Evolutionary conservation across 2,888 invertebrate genomes (phyloP).

Genomic region (Quadroppia sp.): DNA sequence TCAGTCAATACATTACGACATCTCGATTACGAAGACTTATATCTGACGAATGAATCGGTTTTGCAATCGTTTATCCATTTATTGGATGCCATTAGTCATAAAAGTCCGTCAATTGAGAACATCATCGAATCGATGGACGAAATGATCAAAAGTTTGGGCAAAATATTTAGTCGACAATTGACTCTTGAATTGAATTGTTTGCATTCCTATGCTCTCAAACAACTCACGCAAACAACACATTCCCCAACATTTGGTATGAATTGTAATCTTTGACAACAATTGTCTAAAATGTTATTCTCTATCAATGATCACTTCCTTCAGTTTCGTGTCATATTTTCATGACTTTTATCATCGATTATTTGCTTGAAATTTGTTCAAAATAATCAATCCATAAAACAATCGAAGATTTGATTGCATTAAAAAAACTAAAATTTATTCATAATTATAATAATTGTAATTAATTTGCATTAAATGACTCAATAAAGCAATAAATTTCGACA

Average conservation of each 20-base stretch:
- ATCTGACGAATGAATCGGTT: background rate
- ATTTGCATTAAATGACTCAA: too few species aligned
- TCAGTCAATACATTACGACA: background rate
- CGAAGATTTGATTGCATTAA: background rate
- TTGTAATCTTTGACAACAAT: background rate
- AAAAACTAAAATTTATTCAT: background rate
- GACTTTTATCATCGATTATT: conserved; percentile 13
- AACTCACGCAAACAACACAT: conserved; percentile 21
- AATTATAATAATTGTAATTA: background rate
- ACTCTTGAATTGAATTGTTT: background rate
- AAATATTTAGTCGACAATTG: conserved; percentile 4
- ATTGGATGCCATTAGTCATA: conserved; percentile 14
- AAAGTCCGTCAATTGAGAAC: conserved; percentile 15
- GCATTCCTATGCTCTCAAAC: conserved; percentile 23
- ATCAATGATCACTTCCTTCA: background rate
- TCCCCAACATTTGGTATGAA: conserved; percentile 18
- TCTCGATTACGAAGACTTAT: conserved; percentile 21
- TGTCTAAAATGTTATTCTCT: too few species aligned
- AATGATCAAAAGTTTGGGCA: conserved; percentile 16
- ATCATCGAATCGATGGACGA: conserved; percentile 7
- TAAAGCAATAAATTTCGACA: too few species aligned
- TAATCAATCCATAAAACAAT: background rate
- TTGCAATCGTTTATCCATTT: conserved; percentile 13
- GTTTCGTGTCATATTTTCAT: conserved; percentile 28
- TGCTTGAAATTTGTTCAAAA: conserved; percentile 17